Evolutionary conservation across 1,140 invertebrate species (phyloP), one percentile per base, ranked within the genome.

Genomic region (Sitophilus oryzae): DNA sequence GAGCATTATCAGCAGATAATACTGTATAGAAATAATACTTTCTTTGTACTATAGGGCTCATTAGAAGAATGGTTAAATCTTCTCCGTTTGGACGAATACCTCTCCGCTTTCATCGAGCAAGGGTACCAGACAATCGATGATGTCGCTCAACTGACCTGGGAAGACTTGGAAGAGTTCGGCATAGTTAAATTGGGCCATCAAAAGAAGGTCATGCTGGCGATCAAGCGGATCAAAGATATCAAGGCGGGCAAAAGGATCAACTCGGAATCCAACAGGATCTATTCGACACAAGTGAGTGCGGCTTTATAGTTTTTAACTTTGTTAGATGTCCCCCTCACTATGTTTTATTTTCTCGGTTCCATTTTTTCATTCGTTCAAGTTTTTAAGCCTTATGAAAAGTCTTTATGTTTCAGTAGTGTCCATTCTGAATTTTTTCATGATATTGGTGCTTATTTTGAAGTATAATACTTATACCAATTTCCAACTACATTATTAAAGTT

Each of bases 111-210:
- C 40, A 80, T 88, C 59, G 85, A 87, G 59, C 94, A 99, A 76
- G 93, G 93, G 46, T 98, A 98, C 76, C 82, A 86, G 58, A 89
- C 87, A 15, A 91, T 99, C 38, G 88, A 96, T 64, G 87, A 91
- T 72, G 88, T 91, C 41, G 91, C 90, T 30, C 92, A 96, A 67
- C 81, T 98, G 34, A 93, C 91, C 54, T 98, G 95, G 93, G 96
- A 99, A 78, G 96, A 99, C 77, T 81, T 99, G 61, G 96, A 99
- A 77, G 96, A 99, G 67, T 96, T 98, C 71, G 96, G 96, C 42
- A 96, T 99, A 61, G 84, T 92, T 21, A 84, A 88, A 66, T 73
- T 93, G 67, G 96, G 96, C 19, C 96, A 99, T 73, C 96, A 99
- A 74, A 99, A 99, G 79, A 95, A 97, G 76, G 88, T 99, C 59